phyloP scores from a whole-genome alignment of 2,113 vertebrate genomes.

The Mesitornis unicolor region DNA sequence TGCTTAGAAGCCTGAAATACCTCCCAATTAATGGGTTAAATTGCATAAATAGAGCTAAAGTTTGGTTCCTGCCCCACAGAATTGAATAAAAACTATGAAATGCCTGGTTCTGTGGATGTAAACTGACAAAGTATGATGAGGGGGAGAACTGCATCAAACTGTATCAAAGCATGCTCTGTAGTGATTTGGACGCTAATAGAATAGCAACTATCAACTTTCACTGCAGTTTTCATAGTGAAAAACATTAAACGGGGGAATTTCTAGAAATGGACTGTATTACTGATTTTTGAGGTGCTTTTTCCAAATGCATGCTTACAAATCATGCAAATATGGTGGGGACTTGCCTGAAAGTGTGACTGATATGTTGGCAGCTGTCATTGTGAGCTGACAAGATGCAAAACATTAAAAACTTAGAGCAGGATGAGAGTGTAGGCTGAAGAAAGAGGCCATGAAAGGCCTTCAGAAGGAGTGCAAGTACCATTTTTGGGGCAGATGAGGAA shows the following conservation, averaged over 20 bases:
- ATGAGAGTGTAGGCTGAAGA: background rate
- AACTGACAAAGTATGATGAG: background rate
- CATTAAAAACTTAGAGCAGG: background rate
- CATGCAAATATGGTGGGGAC: accelerated
- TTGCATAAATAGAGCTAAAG: background rate
- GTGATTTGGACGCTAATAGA: background rate
- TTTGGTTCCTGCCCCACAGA: background rate
- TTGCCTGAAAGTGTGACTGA: background rate
- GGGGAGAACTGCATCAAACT: no score
- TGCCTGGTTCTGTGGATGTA: background rate
- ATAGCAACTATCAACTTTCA: background rate
- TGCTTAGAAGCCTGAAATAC: background rate
- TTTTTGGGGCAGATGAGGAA: background rate
- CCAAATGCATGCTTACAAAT: background rate
- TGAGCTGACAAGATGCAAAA: background rate
- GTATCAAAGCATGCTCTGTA: background rate
- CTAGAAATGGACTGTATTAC: background rate
- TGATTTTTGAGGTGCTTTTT: background rate
- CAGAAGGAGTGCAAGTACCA: background rate
- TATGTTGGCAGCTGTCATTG: background rate
- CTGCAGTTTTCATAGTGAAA: background rate
- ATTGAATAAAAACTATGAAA: background rate
- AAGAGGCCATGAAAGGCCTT: background rate
- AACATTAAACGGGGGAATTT: background rate
- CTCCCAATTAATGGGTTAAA: background rate